Evolutionary conservation across 1,140 invertebrate species (phyloP), one percentile per base, ranked within the genome.

Genomic region (Polypedilum pembai): DNA sequence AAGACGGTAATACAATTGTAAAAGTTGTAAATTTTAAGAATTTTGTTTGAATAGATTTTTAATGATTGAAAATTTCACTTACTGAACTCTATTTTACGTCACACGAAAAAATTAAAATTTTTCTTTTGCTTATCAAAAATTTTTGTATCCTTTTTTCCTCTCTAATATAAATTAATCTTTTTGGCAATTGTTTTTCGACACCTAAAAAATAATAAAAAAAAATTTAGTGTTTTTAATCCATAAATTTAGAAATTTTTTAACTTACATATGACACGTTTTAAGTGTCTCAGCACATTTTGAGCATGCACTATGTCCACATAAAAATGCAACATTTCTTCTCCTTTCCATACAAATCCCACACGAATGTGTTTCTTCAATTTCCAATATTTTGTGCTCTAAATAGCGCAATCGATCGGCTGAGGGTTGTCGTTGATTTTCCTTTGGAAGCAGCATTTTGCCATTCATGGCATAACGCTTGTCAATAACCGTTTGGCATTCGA

Each of bases 241-340:
- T 8, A 20, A 21, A 69, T 69, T 20, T 8, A n/a, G 8, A 12
- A 15, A 45, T 45, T 45, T 15, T 45, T 15, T 15, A 45, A 69
- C 65, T 69, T 69, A 96, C 92, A 96, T 96, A 83, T 96, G 94
- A 85, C 94, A 96, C 7, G 88, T 92, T 79, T 88, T 89, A 1
- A 96, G 83, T 1, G 93, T 91, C 74, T 91, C 87, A 0, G 93
- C 89, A 80, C 94, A 96, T 73, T 88, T 87, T 40, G 89, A 88
- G 83, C 94, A 96, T 5, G 93, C 91, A 17, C 90, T 89, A 79
- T 96, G 94, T 7, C 94, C 94, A 82, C 94, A 96, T 0, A 95
- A 83, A 80, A 96, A 96, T 0, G 91, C 93, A 7, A 94, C 89
- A 79, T 93, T 93, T 41, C 91, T 83, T 76, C 88, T 86, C 17